phyloP scores from a whole-genome alignment of 2,113 vertebrate species.

The Pontoporia blainvillei region DNA sequence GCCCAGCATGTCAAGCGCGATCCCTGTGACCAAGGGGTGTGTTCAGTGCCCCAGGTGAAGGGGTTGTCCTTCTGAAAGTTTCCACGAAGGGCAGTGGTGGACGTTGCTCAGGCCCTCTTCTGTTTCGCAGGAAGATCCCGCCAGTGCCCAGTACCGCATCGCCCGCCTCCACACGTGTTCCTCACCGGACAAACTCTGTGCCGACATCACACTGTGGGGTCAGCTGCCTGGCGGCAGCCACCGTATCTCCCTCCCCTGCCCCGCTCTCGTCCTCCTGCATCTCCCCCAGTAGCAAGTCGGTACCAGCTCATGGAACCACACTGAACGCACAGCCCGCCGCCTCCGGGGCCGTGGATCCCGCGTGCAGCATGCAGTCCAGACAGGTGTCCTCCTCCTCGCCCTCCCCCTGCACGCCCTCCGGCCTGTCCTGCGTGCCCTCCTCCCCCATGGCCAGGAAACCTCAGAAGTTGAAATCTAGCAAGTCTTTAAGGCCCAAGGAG shows the following conservation, averaged over 20 bases:
- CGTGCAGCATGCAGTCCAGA: slow-evolving; percentile 92
- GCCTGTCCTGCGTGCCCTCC: slow-evolving; percentile 92
- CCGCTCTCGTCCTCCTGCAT: slow-evolving; percentile 85
- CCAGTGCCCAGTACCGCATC: slow-evolving; percentile 86
- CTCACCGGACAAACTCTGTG: slow-evolving; percentile 89
- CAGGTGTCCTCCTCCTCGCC: slow-evolving; percentile 96
- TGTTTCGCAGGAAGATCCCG: slow-evolving; percentile 91
- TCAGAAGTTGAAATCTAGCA: slow-evolving; percentile 93
- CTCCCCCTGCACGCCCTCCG: slow-evolving; percentile 95
- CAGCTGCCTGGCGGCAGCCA: slow-evolving; percentile 83
- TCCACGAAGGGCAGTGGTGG: accelerated
- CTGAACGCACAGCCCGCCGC: slow-evolving; percentile 91
- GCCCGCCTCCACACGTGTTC: slow-evolving; percentile 81
- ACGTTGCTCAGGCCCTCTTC: not conserved
- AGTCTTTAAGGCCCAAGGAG: slow-evolving; percentile 91
- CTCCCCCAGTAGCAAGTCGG: slow-evolving; percentile 86
- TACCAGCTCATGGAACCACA: slow-evolving; percentile 94
- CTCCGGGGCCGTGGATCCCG: slow-evolving; percentile 89
- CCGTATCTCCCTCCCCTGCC: slow-evolving; percentile 82
- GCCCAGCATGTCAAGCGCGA: not conserved
- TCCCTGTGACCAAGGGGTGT: no score
- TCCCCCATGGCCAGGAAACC: slow-evolving; percentile 92
- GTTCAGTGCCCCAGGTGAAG: not conserved
- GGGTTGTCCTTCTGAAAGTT: no score
- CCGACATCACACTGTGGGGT: slow-evolving; percentile 83